Evolutionary conservation across 2,797 vertebrate genomes (phyloP).

Genomic region (Sebastes glaucus): DNA sequence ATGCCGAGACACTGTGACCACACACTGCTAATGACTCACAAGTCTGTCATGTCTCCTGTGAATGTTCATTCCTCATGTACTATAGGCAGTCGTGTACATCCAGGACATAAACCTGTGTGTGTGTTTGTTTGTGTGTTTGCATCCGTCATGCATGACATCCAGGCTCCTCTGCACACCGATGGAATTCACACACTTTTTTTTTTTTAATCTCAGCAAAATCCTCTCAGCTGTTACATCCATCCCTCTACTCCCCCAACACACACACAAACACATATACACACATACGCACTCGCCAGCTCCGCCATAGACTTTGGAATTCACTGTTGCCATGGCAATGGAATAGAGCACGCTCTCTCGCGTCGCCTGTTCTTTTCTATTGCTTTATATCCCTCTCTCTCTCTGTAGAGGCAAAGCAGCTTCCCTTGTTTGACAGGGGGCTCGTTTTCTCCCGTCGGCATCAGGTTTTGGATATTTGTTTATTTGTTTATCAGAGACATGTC

Average conservation of each 20-base stretch:
- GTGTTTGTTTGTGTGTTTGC: background rate
- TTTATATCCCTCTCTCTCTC: slow-evolving; percentile 44
- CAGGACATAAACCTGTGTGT: background rate
- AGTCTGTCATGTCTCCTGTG: slow-evolving; percentile 56
- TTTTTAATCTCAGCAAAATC: slow-evolving; percentile 62
- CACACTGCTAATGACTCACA: slow-evolving; percentile 54
- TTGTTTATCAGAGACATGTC: background rate
- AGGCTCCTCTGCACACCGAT: background rate
- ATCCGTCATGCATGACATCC: background rate
- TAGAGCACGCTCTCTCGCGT: slow-evolving; percentile 76
- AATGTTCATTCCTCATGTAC: slow-evolving; percentile 44
- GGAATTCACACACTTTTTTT: slow-evolving; percentile 35
- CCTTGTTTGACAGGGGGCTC: slow-evolving; percentile 30
- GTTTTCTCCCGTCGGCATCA: slow-evolving; percentile 19
- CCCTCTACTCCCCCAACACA: slow-evolving; percentile 33
- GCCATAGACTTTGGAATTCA: slow-evolving; percentile 81
- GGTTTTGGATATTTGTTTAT: slow-evolving; percentile 13
- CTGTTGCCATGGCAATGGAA: slow-evolving; percentile 84
- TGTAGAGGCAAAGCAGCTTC: slow-evolving; percentile 44
- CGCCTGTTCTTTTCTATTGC: slow-evolving; percentile 72
- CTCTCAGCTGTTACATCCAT: slow-evolving; percentile 66
- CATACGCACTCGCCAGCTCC: slow-evolving; percentile 59
- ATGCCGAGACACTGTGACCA: slow-evolving; percentile 31
- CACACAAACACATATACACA: slow-evolving; percentile 12
- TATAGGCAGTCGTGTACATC: background rate